Percentiles rank a stretch among this genome's conserved stretches.
These are phyloP conservation scores for Heliconius hortense DNA, from an alignment of 2,888 invertebrate species.

Conservation along the genomic window DNA sequence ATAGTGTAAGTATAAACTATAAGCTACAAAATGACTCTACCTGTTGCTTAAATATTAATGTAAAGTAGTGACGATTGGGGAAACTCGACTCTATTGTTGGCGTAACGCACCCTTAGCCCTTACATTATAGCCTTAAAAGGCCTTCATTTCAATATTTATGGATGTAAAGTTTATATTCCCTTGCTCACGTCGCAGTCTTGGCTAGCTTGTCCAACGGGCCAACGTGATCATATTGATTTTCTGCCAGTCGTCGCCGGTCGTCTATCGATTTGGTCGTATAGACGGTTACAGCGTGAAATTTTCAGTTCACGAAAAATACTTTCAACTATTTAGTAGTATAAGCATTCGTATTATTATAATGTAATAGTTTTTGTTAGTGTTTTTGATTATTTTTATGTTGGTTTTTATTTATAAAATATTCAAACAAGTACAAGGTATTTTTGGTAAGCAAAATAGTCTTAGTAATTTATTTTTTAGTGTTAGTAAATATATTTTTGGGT, in stretches of 20 bases:
- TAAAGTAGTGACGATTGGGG: not conserved
- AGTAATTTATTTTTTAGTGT: not conserved
- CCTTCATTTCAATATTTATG: constrained; percentile 1
- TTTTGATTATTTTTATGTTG: constrained; percentile 16
- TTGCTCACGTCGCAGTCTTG: constrained; percentile 34
- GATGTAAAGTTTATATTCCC: constrained; percentile 4
- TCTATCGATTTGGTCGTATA: constrained; percentile 31
- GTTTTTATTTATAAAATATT: constrained; percentile 17
- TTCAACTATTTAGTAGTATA: not conserved
- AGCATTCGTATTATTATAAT: not conserved
- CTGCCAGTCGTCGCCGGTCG: constrained; percentile 37
- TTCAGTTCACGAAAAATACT: constrained; percentile 13
- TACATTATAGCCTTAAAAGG: not conserved
- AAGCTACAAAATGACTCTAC: constrained; percentile 25
- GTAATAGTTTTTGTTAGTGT: constrained; percentile 13
- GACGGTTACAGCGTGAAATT: constrained; percentile 21
- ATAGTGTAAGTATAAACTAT: constrained; percentile 49
- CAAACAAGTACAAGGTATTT: not conserved
- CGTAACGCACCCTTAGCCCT: not conserved
- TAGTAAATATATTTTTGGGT: not conserved
- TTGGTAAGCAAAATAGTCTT: constrained; percentile 1
- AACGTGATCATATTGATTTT: constrained; percentile 34
- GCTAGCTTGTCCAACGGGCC: constrained; percentile 6
- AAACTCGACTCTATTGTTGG: constrained; percentile 27
- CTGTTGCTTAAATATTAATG: constrained; percentile 40